phyloP scores from a whole-genome alignment of 2,888 invertebrate genomes.

The Lymantria dispar region DNA sequence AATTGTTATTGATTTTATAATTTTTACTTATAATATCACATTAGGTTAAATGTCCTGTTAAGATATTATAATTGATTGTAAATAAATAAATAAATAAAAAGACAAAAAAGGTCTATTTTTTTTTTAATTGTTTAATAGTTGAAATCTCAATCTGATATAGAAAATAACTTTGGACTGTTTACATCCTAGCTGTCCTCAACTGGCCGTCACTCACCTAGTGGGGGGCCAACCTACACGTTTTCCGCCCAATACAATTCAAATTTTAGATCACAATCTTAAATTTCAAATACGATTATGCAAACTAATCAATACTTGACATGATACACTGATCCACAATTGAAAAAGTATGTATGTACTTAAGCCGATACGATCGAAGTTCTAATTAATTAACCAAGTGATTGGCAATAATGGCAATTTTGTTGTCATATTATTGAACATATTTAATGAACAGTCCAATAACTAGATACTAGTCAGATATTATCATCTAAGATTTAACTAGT shows the following conservation, averaged over 20 bases:
- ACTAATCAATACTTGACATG: constrained; percentile 26
- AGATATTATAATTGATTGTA: too few relatives aligned
- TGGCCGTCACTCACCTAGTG: constrained; percentile 12
- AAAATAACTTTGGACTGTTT: constrained; percentile 1
- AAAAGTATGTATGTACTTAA: constrained; percentile 16
- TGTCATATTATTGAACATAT: constrained; percentile 33
- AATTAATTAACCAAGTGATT: constrained; percentile 33
- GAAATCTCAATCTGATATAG: neutral
- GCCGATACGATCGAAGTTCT: constrained; percentile 22
- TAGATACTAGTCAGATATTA: constrained; percentile 21
- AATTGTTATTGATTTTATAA: too few relatives aligned
- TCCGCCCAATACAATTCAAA: constrained; percentile 24
- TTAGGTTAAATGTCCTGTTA: too few relatives aligned
- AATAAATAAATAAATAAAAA: too few relatives aligned
- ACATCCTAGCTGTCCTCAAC: constrained; percentile 5
- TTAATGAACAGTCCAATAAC: constrained; percentile 25
- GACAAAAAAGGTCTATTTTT: neutral
- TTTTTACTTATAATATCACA: too few relatives aligned
- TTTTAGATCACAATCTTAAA: constrained; percentile 26
- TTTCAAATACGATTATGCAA: constrained; percentile 27
- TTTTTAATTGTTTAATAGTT: neutral
- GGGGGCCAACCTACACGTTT: constrained; percentile 20
- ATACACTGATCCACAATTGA: constrained; percentile 17
- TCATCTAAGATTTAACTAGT: constrained; percentile 18
- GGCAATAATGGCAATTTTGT: constrained; percentile 28